These are phyloP conservation scores for Caenorhabditis remanei DNA, from an alignment of 1,140 invertebrate genomes.

Conservation along the genomic window DNA sequence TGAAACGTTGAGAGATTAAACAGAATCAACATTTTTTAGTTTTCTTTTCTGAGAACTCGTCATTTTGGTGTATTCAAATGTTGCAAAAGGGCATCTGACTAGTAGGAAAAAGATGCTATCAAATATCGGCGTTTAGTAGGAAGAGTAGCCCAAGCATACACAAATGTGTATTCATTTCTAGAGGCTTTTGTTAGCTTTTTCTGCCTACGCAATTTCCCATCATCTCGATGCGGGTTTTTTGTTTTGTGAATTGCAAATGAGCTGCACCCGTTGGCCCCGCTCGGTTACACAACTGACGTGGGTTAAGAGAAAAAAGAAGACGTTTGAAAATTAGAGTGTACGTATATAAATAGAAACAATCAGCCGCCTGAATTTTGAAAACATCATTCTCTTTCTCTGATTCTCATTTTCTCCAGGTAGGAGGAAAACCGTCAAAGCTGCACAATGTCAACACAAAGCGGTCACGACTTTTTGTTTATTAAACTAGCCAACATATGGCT, in stretches of 20 bases:
- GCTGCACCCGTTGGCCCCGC: background rate
- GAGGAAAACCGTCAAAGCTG: constrained; percentile 50
- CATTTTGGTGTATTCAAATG: too few species aligned
- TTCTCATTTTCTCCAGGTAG: constrained; percentile 13
- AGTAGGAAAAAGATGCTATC: constrained; percentile 7
- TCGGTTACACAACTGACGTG: background rate
- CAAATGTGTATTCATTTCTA: constrained; percentile 6
- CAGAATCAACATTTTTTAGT: background rate
- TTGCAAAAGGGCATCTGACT: too few species aligned
- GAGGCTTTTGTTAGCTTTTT: background rate
- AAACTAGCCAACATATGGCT: constrained; percentile 37
- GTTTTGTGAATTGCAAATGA: constrained; percentile 37
- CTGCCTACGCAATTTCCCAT: constrained; percentile 46
- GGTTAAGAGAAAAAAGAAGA: background rate
- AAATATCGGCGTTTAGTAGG: background rate
- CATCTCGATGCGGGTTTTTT: background rate
- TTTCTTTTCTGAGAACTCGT: too few species aligned
- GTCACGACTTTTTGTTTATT: constrained; percentile 54
- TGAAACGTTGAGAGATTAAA: background rate
- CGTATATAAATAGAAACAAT: constrained; percentile 31
- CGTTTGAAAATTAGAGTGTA: background rate
- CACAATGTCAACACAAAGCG: constrained; percentile 48
- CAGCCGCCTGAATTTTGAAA: constrained; percentile 31
- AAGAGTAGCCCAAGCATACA: background rate
- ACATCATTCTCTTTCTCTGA: constrained; percentile 8